Evolutionary conservation across 1,140 invertebrate species (phyloP).

Genomic region (Adelges cooleyi): DNA sequence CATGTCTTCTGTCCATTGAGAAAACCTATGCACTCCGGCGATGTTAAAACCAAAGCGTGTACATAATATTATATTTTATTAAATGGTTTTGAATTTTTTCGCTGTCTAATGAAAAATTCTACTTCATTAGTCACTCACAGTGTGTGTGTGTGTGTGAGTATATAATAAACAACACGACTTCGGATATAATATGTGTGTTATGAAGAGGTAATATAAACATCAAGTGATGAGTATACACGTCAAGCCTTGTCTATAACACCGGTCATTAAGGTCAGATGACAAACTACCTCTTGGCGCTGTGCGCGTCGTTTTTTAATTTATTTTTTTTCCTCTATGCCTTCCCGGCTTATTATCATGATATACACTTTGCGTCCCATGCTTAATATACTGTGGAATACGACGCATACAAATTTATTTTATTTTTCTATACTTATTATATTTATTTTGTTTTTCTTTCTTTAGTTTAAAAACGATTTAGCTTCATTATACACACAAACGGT

Average conservation of each 20-base stretch:
- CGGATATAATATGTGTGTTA: neutral
- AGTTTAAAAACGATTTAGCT: too few relatives aligned
- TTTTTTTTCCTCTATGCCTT: neutral
- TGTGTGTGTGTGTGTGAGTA: neutral
- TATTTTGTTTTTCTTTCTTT: too few relatives aligned
- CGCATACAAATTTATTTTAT: too few relatives aligned
- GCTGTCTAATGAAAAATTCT: neutral
- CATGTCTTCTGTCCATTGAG: constrained; percentile 13
- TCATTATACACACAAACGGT: too few relatives aligned
- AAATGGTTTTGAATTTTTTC: neutral
- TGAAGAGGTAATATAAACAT: neutral
- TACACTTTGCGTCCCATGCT: too few relatives aligned
- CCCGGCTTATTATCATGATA: too few relatives aligned
- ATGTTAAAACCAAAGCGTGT: neutral
- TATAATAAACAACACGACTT: neutral
- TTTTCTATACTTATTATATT: too few relatives aligned
- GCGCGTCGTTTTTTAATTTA: neutral
- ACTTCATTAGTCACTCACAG: constrained; percentile 6
- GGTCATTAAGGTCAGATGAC: constrained; percentile 16
- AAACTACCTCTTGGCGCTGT: constrained; percentile 24
- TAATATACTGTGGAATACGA: too few relatives aligned
- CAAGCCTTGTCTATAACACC: constrained; percentile 15
- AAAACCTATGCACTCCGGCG: neutral
- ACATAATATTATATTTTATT: neutral
- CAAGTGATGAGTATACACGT: constrained; percentile 16